Evolutionary conservation across 2,888 invertebrate genomes (phyloP), one percentile per base, ranked within the genome.

Genomic region (Lasioglossum figueresi): DNA sequence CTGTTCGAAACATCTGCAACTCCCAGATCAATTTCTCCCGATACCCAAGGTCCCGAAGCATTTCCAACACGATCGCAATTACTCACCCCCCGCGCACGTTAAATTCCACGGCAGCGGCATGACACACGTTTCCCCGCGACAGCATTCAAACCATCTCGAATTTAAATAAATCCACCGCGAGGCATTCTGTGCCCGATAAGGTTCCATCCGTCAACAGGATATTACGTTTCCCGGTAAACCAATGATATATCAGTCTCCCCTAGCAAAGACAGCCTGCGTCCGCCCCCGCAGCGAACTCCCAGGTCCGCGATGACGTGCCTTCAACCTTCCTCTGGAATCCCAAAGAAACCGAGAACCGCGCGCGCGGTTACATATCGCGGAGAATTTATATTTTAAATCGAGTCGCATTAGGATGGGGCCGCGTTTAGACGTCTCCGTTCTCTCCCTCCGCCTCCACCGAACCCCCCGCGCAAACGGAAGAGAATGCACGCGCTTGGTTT

Each of bases 301-400:
- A 12, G 45, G 37, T 16, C 73, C 34, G n/a, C 66, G 48, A 5
- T 78, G 84, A 85, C 84, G 80, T 74, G 76, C 70, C 89, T 81
- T 85, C 85, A 88, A 74, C 79, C 48, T 71, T 48, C 75, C 71
- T 66, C 80, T 88, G 88, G 92, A 91, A 91, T 92, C 90, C 89
- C 90, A 88, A 90, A 89, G 90, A 91, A 90, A 91, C 87, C 85
- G 88, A 87, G 73, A 77, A 63, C 66, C 59, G 16, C 16, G 31
- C 31, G 16, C 12, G 66, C 80, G 88, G 83, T 90, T 90, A 91
- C 89, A 89, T 92, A 93, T 93, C 91, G 91, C 86, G 79, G 91
- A 89, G 91, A 93, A 94, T 93, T 93, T 93, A 92, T 93, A 92
- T 93, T 93, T 93, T 92, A 93, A 94, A 94, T 94, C 92, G 93